Evolutionary conservation across 2,888 invertebrate species (phyloP), one percentile per base, ranked within the genome.

Genomic region (Oligia strigilis): DNA sequence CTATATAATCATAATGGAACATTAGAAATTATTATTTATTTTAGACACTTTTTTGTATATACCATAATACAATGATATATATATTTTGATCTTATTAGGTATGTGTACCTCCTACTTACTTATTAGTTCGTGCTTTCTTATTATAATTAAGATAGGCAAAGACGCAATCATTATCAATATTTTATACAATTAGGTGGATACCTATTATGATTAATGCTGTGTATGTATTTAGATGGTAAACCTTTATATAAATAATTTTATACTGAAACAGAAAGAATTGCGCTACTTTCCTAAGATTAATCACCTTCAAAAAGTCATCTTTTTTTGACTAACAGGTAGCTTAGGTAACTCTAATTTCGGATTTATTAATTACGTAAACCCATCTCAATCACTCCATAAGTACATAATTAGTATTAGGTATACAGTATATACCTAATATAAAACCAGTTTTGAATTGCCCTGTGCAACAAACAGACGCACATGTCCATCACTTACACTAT

Each of bases 401-500:
- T 40, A 49, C 73, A 58, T 73, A 58, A 60, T 73, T 46, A 36
- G 17, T 58, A 60, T 29, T 23, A 58, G 13, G n/a, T 69, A n/a
- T 19, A 43, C 43, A 5, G 40, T 40, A 5, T 43, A 9, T 43
- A 9, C 9, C 8, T 9, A 70, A 58, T 58, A 66, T 23, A 52
- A 73, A 40, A 80, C 64, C 17, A 58, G 36, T 75, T 81, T 43
- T 55, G 36, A 72, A 71, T 40, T 8, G 55, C 2, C 23, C 46
- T 40, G 40, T 67, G 29, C 65, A 71, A 87, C 77, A 73, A 76
- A 77, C 87, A 80, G 55, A 85, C 80, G 60, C 65, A 67, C 87
- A 73, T 55, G 52, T 70, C 17, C 1, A 17, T 29, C 36, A 43
- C 11, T 49, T 60, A 67, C 55, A 65, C 19, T 67, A 64, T 73